A percentile compares a stretch with the other conserved stretches of the same genome.
Conservation (phyloP, 2,113 vertebrate genomes). For the Eupsittula cactorum region DNA sequence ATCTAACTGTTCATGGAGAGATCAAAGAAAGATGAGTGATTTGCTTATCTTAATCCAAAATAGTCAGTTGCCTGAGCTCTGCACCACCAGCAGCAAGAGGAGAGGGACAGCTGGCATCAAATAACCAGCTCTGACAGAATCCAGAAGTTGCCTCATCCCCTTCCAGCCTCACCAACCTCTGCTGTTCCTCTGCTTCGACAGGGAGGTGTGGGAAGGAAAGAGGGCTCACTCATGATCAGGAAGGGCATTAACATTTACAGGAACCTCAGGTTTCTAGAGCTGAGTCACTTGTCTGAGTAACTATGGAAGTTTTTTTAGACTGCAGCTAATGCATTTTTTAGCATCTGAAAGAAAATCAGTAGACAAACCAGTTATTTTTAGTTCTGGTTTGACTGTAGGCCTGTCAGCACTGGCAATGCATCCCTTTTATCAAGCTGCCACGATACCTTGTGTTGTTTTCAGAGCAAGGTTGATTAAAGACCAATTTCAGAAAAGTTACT, state of each 20-base stretch:
- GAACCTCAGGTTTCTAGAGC: not conserved
- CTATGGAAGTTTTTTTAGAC: slow-evolving; percentile 9
- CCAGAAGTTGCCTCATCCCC: not conserved
- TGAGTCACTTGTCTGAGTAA: slow-evolving; percentile 53
- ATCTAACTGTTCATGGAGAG: not conserved
- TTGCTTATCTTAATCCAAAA: not conserved
- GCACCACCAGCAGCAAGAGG: not conserved
- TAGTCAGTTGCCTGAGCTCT: not conserved
- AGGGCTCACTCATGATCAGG: not conserved
- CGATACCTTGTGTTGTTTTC: slow-evolving; percentile 57
- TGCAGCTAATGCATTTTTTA: slow-evolving; percentile 35
- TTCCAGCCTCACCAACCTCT: not conserved
- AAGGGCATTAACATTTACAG: not conserved
- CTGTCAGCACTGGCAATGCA: slow-evolving; percentile 51
- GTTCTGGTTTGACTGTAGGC: slow-evolving; percentile 52
- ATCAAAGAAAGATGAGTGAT: not conserved
- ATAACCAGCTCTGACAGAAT: not conserved
- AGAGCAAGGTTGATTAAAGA: slow-evolving; percentile 70
- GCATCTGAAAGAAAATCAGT: slow-evolving; percentile 43
- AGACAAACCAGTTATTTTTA: slow-evolving; percentile 67
- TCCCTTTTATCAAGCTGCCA: slow-evolving; percentile 72
- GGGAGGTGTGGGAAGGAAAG: not conserved
- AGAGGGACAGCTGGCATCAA: not conserved
- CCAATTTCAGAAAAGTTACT: slow-evolving; percentile 60
- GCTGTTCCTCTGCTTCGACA: not conserved